Percentiles rank a stretch among this genome's conserved stretches.
Evolutionary conservation across 2,888 invertebrate genomes (phyloP).

Genomic region (Pseudeuparius sepicola): DNA sequence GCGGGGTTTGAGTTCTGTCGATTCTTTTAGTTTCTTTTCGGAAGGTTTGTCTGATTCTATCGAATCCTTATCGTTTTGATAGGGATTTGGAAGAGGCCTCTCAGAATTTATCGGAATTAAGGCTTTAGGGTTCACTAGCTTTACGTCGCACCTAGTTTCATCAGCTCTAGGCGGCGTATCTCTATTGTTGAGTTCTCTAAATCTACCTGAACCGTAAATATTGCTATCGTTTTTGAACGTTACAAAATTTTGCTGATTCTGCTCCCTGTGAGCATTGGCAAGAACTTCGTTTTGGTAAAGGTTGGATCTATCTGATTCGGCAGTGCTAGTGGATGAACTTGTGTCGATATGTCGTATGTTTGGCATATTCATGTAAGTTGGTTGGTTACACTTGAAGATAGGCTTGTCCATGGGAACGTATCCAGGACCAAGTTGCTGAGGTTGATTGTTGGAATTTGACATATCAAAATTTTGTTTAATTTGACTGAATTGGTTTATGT

Average conservation of each 20-base stretch:
- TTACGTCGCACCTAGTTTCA: constrained; percentile 33
- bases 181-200: constrained; percentile 16
- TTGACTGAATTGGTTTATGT: constrained; percentile 31
- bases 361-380: constrained; percentile 27
- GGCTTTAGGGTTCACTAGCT: constrained; percentile 37
- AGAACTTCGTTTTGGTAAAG: constrained; percentile 25
- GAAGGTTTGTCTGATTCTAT: too few species aligned
- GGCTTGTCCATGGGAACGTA: constrained; percentile 31
- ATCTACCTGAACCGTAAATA: too few species aligned
- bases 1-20: constrained; percentile 20
- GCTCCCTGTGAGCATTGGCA: constrained; percentile 13
- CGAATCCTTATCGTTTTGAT: constrained; percentile 21
- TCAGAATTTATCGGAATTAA: constrained; percentile 36
- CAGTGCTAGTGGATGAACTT: constrained; percentile 36
- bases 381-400: constrained; percentile 20
- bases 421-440: constrained; percentile 16
- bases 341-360: constrained; percentile 34
- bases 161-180: constrained; percentile 33
- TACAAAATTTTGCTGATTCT: constrained; percentile 18
- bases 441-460: constrained; percentile 7
- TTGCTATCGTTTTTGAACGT: constrained; percentile 17
- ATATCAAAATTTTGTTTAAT: constrained; percentile 29
- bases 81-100: constrained; percentile 36
- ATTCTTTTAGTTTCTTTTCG: neutral
- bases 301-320: constrained; percentile 33